A percentile compares a stretch with the other conserved stretches of the same genome.
Conservation (phyloP, 2,888 invertebrate species). For the Caenorhabditis panamensis region DNA sequence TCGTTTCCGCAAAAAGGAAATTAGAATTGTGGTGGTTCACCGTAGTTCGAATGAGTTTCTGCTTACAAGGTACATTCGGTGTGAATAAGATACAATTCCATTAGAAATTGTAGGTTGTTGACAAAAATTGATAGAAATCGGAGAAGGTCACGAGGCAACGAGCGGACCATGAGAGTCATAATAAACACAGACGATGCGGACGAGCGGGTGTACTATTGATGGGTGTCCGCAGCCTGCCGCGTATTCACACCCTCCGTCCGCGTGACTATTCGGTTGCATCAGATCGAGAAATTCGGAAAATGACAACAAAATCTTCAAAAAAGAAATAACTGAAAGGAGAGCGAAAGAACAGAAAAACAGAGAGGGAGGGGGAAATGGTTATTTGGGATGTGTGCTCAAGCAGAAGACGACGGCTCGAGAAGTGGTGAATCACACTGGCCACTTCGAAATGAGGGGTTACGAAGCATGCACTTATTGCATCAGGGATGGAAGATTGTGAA, state of each 20-base stretch:
- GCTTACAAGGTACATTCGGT: background rate
- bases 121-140: background rate
- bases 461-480: conserved; percentile 5
- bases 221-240: background rate
- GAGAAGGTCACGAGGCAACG: background rate
- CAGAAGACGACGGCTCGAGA: background rate
- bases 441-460: background rate
- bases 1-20: background rate
- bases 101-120: background rate
- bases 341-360: background rate
- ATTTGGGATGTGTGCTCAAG: conserved; percentile 7
- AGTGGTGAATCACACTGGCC: background rate
- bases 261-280: conserved; percentile 1
- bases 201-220: background rate
- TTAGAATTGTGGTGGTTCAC: background rate
- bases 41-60: background rate
- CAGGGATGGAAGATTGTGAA: conserved; percentile 4
- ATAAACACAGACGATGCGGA: no score
- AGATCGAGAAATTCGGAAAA: background rate
- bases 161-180: background rate
- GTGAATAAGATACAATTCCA: background rate
- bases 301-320: no score
- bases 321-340: background rate
- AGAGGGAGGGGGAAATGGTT: background rate
- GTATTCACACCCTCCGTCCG: background rate